Percentiles rank a stretch among this genome's conserved stretches.
Evolutionary conservation across 2,797 vertebrate genomes (phyloP).

Genomic region (Vipera latastei): DNA sequence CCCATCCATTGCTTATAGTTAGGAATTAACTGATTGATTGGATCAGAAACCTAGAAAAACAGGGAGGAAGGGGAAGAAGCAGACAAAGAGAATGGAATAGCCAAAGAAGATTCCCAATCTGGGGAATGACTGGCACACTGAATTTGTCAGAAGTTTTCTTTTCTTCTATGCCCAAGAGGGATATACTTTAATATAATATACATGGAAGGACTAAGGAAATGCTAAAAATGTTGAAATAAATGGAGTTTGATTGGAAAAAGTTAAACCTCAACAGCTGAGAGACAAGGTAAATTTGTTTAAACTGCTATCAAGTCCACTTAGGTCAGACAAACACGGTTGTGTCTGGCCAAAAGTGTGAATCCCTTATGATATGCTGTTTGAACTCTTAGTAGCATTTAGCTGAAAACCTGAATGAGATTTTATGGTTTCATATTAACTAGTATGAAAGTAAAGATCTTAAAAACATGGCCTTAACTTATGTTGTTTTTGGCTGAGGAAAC

Average conservation of each 20-base stretch:
- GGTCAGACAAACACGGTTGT: not conserved
- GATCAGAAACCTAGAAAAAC: not conserved
- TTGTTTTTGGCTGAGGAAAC: not conserved
- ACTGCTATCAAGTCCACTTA: not conserved
- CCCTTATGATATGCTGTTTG: not conserved
- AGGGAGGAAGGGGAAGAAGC: too few relatives aligned
- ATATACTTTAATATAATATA: not conserved
- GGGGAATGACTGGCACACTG: not conserved
- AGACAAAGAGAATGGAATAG: too few relatives aligned
- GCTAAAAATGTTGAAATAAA: not conserved
- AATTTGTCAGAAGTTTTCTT: not conserved
- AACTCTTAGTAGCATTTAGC: not conserved
- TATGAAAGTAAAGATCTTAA: not conserved
- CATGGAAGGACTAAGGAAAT: not conserved
- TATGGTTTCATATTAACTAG: slow-evolving; percentile 48
- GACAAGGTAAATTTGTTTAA: not conserved
- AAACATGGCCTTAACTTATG: not conserved
- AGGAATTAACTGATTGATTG: not conserved
- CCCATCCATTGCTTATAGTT: not conserved
- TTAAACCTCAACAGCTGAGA: not conserved
- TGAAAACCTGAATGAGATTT: not conserved
- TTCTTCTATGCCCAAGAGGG: too few relatives aligned
- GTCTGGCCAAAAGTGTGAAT: not conserved
- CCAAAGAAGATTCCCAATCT: not conserved
- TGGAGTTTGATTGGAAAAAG: not conserved